Base-by-base conservation (phyloP, 2,888 invertebrate genomes). In the Ophioninae sp. region DNA sequence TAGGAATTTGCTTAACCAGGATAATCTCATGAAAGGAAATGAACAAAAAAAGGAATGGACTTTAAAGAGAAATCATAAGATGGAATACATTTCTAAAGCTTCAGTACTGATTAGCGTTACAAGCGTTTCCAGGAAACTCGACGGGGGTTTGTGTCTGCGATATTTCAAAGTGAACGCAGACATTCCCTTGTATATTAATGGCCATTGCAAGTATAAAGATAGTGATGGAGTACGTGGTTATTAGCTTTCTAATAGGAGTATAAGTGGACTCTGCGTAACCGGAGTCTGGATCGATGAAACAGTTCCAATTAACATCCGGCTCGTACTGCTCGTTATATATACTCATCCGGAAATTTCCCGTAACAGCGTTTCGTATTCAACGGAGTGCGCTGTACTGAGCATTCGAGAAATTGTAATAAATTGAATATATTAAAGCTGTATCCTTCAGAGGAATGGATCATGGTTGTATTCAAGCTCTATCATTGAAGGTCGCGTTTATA, bases 161-260 rank as follows among this genome's bases (percentile, higher is more conserved):
- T 41, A 20, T 61, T 70, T 67, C 61, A 0, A 30, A 41, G 72
- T 72, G 59, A 83, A 77, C 77, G 79, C 61, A 41, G 37, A 39
- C 41, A 65, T 68, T 70, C 39, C 23, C 74, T 37, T n/a, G 20
- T 41, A 44, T 39, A 69, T 37, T 50, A 69, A 68, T 13, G 30
- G 20, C 20, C n/a, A 61, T 41, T 73, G 61, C 44, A 13, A n/a
- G 56, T 30, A 20, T 21, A 20, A 23, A 8, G 69, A 80, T 21
- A 37, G 57, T 20, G 30, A 13, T 30, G 67, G 61, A 6, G n/a
- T 44, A 59, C 23, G 65, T 37, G 44, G 23, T 69, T 30, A 64
- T 73, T 68, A 77, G 77, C 77, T 83, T 83, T 83, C 83, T 83
- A 83, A 78, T 80, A 74, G 21, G 44, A 80, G 69, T 77, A 74